Evolutionary conservation across 2,797 vertebrate species (phyloP), one percentile per base, ranked within the genome.

Genomic region (Psittacula derbiana): DNA sequence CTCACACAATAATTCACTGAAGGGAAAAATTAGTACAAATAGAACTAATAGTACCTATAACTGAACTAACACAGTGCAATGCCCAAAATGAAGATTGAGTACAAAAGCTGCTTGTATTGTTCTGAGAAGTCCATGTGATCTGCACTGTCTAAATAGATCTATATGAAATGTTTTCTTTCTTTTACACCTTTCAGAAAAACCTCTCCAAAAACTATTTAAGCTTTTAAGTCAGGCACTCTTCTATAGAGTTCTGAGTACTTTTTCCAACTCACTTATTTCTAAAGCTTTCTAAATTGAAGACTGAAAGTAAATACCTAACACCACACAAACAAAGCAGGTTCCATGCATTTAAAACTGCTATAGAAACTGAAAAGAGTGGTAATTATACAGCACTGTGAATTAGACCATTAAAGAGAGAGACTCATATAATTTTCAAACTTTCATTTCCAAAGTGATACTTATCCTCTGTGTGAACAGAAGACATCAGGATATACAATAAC

Each of bases 401-500:
- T 33, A 78, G 60, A 9, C 36, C 23, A 23, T 46, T 82, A 70
- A 36, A 88, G 33, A 62, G 10, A 50, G 11, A 58, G 10, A 33
- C 16, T 83, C n/a, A 11, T 10, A 53, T 5, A 53, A 81, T 72
- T 88, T 88, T 62, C 53, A 86, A 43, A 72, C 27, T 58, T 81
- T 14, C 21, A 70, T 65, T 72, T 92, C 62, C 57, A 47, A 85
- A 82, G 24, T 20, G 38, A 60, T 64, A 55, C 12, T 83, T 67
- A 53, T 43, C 31, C 15, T 65, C 24, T 2, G 0, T 7, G 7
- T 24, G 33, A 73, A 70, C 30, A 80, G 55, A 81, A 82, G 46
- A 17, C 0, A 0, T 43, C 33, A 67, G 21, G 33, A 64, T 52
- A 52, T 27, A 28, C 2, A 8, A 7, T 57, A 86, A 6, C 33